phyloP scores from a whole-genome alignment of 2,113 vertebrate species.

The Platysternon megacephalum region DNA sequence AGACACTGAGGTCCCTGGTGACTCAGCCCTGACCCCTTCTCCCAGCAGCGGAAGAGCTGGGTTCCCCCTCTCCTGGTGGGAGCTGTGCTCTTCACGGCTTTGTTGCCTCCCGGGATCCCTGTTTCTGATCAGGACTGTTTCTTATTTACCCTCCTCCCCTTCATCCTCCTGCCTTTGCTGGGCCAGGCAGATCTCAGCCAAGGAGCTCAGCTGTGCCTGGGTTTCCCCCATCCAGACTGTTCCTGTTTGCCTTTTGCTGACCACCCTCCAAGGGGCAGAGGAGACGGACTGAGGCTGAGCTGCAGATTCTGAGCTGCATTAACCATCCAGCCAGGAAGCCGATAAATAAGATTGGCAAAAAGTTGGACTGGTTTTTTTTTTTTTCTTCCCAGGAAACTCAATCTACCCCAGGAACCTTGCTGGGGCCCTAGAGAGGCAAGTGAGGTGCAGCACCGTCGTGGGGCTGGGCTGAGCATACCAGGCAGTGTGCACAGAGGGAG shows the following conservation, averaged over 20 bases:
- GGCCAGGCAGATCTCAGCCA: not conserved
- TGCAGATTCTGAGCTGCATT: not conserved
- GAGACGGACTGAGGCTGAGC: not conserved
- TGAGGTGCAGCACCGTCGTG: rapidly evolving
- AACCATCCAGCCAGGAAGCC: not conserved
- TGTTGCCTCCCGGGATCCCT: not conserved
- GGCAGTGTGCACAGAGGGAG: not conserved
- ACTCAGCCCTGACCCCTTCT: not conserved
- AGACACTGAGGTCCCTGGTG: not conserved
- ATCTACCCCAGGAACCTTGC: not conserved
- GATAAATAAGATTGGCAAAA: not conserved
- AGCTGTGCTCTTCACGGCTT: not conserved
- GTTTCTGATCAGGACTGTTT: rapidly evolving
- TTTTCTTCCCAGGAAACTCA: not conserved
- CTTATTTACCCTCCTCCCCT: rapidly evolving
- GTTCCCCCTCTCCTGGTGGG: not conserved
- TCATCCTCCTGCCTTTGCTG: not conserved
- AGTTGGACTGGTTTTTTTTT: slow-evolving; percentile 14
- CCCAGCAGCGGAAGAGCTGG: not conserved
- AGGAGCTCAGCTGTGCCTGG: not conserved
- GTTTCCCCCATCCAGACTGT: not conserved
- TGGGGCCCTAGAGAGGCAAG: rapidly evolving
- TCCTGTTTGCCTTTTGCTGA: not conserved
- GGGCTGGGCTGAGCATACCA: rapidly evolving
- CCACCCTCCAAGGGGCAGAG: not conserved